Percentiles rank a stretch among this genome's conserved stretches.
Conservation (phyloP, 2,797 vertebrate species). For the Brachyrhaphis roseni region DNA sequence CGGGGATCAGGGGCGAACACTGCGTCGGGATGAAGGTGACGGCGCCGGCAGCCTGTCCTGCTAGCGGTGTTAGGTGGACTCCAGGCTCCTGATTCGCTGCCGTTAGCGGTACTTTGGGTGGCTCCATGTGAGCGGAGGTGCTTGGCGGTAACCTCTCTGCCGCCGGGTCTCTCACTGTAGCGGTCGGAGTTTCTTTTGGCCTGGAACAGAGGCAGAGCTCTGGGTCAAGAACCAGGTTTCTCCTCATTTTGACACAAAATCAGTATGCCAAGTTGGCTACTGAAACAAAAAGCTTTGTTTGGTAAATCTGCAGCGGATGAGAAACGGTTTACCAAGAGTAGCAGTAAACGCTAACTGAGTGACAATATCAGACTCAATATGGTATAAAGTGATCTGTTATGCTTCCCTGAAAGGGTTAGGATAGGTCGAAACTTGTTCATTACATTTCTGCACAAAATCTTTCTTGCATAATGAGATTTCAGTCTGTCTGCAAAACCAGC, state of each 20-base stretch:
- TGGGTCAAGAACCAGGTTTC: not conserved
- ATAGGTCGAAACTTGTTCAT: too few species aligned
- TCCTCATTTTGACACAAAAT: not conserved
- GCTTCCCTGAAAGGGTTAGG: too few species aligned
- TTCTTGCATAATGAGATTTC: too few species aligned
- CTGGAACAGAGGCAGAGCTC: constrained; percentile 70
- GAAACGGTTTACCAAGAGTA: not conserved
- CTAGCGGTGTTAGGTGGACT: constrained; percentile 49
- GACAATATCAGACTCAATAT: too few species aligned
- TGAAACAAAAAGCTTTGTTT: not conserved
- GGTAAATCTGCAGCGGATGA: not conserved
- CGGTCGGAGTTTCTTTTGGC: constrained; percentile 53
- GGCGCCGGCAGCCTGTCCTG: constrained; percentile 59
- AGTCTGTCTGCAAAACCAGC: too few species aligned
- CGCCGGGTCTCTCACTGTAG: constrained; percentile 20
- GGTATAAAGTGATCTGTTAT: too few species aligned
- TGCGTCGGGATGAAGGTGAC: constrained; percentile 71
- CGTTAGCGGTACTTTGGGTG: constrained; percentile 32
- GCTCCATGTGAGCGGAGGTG: constrained; percentile 22
- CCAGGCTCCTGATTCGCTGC: constrained; percentile 58
- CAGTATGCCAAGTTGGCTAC: not conserved
- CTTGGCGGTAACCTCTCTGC: constrained; percentile 31
- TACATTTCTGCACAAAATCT: too few species aligned
- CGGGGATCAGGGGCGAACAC: constrained; percentile 82
- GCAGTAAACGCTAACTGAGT: not conserved